These are phyloP conservation scores for Clanis bilineata DNA, from an alignment of 2,888 invertebrate species.

Conservation along the genomic window DNA sequence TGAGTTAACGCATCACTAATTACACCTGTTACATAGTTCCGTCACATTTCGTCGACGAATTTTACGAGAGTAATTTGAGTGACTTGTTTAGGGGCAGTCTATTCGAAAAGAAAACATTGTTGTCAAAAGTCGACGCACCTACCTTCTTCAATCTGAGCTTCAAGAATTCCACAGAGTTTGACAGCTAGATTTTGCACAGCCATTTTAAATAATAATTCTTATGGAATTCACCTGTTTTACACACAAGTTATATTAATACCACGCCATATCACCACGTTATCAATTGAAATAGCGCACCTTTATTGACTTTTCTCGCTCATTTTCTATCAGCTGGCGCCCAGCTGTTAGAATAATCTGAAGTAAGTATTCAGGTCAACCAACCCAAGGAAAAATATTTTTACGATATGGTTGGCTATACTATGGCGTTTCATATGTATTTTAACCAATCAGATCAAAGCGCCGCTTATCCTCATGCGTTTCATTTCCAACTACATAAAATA, in stretches of 20 bases:
- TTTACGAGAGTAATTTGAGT: background rate
- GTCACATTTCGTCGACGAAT: background rate
- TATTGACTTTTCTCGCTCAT: slow-evolving; percentile 73
- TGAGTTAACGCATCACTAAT: background rate
- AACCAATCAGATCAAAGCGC: slow-evolving; percentile 58
- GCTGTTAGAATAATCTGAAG: slow-evolving; percentile 66
- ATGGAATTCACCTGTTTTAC: slow-evolving; percentile 42
- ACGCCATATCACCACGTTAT: slow-evolving; percentile 48
- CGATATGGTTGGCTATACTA: slow-evolving; percentile 34
- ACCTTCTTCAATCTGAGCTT: slow-evolving; percentile 76
- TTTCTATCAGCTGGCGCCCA: slow-evolving; percentile 79
- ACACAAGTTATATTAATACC: slow-evolving; percentile 37
- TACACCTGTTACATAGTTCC: too few species aligned
- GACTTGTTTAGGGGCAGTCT: background rate
- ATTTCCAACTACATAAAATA: slow-evolving; percentile 22
- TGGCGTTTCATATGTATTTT: slow-evolving; percentile 34
- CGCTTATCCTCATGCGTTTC: slow-evolving; percentile 40
- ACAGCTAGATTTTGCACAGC: slow-evolving; percentile 80
- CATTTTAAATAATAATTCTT: slow-evolving; percentile 46
- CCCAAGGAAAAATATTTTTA: slow-evolving; percentile 35
- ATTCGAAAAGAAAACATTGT: slow-evolving; percentile 21
- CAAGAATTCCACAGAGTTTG: slow-evolving; percentile 81
- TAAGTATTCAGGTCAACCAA: slow-evolving; percentile 52
- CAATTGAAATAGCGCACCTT: slow-evolving; percentile 47
- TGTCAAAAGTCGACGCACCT: slow-evolving; percentile 32